Conservation (phyloP, 1,140 invertebrate genomes). For the Neodiprion pinetum region DNA sequence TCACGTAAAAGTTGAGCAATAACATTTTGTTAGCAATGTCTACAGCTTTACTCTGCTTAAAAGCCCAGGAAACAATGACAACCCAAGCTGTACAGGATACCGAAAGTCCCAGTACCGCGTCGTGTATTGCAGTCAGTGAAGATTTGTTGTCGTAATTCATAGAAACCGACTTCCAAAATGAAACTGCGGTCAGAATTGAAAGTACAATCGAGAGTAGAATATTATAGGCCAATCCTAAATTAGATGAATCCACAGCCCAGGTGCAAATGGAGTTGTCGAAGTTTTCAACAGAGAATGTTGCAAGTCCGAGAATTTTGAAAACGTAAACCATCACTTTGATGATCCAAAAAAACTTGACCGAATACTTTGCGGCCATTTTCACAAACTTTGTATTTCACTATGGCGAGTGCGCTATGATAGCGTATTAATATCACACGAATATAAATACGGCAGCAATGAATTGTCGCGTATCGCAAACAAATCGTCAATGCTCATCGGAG, state of each 20-base stretch:
- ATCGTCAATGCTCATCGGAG: too few relatives aligned
- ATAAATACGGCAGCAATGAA: too few relatives aligned
- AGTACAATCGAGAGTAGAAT: constrained; percentile 6
- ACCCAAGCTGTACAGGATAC: not conserved
- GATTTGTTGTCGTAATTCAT: constrained; percentile 7
- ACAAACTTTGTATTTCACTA: too few relatives aligned
- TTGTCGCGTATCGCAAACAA: too few relatives aligned
- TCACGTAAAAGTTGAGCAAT: not conserved
- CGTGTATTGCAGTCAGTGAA: not conserved
- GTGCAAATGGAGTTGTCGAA: not conserved
- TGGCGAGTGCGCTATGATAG: too few relatives aligned
- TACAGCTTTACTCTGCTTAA: constrained; percentile 10
- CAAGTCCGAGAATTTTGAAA: constrained; percentile 33
- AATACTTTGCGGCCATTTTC: not conserved
- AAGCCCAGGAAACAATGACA: constrained; percentile 19
- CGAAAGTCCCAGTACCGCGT: constrained; percentile 11
- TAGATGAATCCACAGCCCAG: not conserved
- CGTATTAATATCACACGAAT: too few relatives aligned
- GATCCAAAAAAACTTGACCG: not conserved
- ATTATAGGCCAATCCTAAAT: constrained; percentile 27
- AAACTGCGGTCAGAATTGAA: not conserved
- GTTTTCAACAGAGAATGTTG: constrained; percentile 22
- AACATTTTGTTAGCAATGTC: constrained; percentile 23
- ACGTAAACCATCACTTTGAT: not conserved
- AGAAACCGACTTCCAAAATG: not conserved